Conservation (phyloP, 2,888 invertebrate genomes). For the Laothoe populi region DNA sequence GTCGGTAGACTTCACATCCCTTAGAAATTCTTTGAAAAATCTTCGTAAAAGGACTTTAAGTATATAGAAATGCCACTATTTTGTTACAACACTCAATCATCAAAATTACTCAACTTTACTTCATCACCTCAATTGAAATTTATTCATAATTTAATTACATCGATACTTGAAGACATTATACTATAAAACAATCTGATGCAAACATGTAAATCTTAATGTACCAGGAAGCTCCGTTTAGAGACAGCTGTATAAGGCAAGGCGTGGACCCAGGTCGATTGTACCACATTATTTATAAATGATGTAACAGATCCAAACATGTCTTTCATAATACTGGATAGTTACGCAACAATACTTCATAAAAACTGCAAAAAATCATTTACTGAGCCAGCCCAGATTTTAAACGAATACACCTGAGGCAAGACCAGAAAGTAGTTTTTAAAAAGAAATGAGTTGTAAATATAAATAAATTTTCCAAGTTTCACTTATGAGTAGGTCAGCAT, state of each 20-base stretch:
- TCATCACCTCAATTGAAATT: not conserved
- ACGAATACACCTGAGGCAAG: not conserved
- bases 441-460: not conserved
- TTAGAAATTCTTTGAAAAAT: too few relatives aligned
- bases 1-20: too few relatives aligned
- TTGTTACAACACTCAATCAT: too few relatives aligned
- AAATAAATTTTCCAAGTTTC: not conserved
- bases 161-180: not conserved
- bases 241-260: not conserved
- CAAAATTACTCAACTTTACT: not conserved
- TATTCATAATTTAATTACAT: not conserved
- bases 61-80: too few relatives aligned
- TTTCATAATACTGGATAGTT: not conserved
- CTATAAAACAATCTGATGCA: not conserved
- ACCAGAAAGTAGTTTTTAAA: not conserved
- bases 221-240: conserved; percentile 8
- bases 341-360: not conserved
- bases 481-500: not conserved
- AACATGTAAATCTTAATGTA: not conserved
- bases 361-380: not conserved
- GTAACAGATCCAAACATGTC: not conserved
- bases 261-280: conserved; percentile 4
- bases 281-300: not conserved
- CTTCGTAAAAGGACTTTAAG: too few relatives aligned
- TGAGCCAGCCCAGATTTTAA: conserved; percentile 2